phyloP scores from a whole-genome alignment of 2,113 vertebrate genomes.

The Hiodon alosoides region DNA sequence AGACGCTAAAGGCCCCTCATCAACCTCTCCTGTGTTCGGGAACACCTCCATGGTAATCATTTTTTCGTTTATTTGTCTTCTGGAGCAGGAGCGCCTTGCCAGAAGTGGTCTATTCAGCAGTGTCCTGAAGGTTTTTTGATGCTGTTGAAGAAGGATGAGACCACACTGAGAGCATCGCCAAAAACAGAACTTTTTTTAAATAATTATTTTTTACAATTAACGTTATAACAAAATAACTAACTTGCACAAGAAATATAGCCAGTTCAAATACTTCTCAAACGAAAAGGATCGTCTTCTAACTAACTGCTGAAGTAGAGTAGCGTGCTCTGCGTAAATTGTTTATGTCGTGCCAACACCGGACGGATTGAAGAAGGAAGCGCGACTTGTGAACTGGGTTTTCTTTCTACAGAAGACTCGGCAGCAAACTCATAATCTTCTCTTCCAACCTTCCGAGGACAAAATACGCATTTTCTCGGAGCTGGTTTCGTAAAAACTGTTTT shows the following conservation, averaged over 20 bases:
- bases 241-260: slow-evolving; percentile 27
- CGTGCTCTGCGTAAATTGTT: slow-evolving; percentile 62
- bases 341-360: slow-evolving; percentile 72
- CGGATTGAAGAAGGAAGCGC: slow-evolving; percentile 74
- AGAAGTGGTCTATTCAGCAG: slow-evolving; percentile 79
- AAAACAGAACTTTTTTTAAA: slow-evolving; percentile 58
- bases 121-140: slow-evolving; percentile 72
- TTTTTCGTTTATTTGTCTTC: slow-evolving; percentile 81
- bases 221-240: slow-evolving; percentile 34
- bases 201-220: slow-evolving; percentile 52
- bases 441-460: slow-evolving; percentile 54
- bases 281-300: slow-evolving; percentile 59
- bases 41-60: slow-evolving; percentile 75
- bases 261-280: slow-evolving; percentile 40
- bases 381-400: slow-evolving; percentile 68
- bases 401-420: slow-evolving; percentile 65
- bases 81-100: slow-evolving; percentile 77
- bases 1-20: slow-evolving; percentile 79
- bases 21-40: slow-evolving; percentile 78
- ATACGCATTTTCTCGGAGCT: slow-evolving; percentile 68
- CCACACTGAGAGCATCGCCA: slow-evolving; percentile 68
- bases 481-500: slow-evolving; percentile 75
- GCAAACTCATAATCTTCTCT: slow-evolving; percentile 59
- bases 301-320: slow-evolving; percentile 57
- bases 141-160: slow-evolving; percentile 73